Percentiles rank a stretch among this genome's conserved stretches.
These are phyloP conservation scores for Synergus gifuensis DNA, from an alignment of 2,888 invertebrate species.

Conservation along the genomic window DNA sequence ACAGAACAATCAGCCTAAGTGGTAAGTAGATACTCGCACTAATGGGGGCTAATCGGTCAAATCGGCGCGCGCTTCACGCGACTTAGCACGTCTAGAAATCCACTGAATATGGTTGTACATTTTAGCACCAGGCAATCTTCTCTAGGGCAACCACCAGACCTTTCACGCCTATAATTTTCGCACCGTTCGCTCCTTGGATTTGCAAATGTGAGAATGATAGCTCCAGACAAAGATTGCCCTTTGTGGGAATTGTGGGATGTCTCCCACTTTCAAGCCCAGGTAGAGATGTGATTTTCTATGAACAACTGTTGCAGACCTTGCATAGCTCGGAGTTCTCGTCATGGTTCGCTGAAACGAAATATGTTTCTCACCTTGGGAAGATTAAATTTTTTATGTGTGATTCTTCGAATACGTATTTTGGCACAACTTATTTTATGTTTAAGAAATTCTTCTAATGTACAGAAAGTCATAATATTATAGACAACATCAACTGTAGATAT, in stretches of 20 bases:
- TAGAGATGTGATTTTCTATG: background rate
- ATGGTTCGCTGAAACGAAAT: background rate
- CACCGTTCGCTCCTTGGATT: conserved; percentile 71
- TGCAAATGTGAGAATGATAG: conserved; percentile 74
- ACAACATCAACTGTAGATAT: too few species aligned
- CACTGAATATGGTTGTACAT: conserved; percentile 54
- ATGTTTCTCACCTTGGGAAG: background rate
- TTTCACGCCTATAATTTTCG: conserved; percentile 73
- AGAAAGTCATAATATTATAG: too few species aligned
- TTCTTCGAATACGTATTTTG: background rate
- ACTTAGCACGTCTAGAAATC: conserved; percentile 51
- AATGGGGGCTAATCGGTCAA: conserved; percentile 70
- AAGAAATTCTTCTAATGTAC: too few species aligned
- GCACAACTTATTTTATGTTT: background rate
- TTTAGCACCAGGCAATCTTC: conserved; percentile 65
- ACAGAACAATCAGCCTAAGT: conserved; percentile 68
- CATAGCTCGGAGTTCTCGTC: background rate
- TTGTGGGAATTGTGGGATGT: conserved; percentile 28
- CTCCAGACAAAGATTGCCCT: conserved; percentile 51
- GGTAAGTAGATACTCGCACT: conserved; percentile 67
- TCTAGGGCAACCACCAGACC: conserved; percentile 57
- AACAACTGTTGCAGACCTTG: background rate
- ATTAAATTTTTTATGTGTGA: background rate
- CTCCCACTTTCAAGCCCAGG: background rate
- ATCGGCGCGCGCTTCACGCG: conserved; percentile 64